These are phyloP conservation scores for Ladona fulva DNA, from an alignment of 1,140 invertebrate species.

Conservation along the genomic window DNA sequence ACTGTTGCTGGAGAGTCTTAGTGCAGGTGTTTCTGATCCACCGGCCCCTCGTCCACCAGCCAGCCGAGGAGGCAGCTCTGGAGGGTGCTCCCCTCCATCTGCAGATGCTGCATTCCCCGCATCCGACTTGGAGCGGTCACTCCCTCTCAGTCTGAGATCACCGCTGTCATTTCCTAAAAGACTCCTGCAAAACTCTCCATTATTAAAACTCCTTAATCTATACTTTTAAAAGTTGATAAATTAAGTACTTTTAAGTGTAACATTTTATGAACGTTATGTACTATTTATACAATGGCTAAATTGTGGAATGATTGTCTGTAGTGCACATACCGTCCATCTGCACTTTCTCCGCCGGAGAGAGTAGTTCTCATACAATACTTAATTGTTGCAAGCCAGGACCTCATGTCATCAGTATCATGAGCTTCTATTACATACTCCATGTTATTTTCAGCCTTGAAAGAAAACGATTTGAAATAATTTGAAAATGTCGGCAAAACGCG, in stretches of 20 bases:
- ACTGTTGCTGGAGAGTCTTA: constrained; percentile 43
- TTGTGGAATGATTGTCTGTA: not conserved
- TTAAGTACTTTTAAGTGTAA: too few relatives aligned
- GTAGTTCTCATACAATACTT: constrained; percentile 69
- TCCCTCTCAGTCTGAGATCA: constrained; percentile 13
- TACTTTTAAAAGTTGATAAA: too few relatives aligned
- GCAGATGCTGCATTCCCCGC: constrained; percentile 3
- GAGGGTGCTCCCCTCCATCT: constrained; percentile 40
- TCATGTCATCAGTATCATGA: constrained; percentile 78
- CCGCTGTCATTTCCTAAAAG: constrained; percentile 20
- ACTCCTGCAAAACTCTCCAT: constrained; percentile 16
- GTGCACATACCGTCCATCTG: not conserved
- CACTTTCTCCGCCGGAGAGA: not conserved
- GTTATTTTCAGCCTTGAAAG: constrained; percentile 64
- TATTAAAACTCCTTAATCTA: too few relatives aligned
- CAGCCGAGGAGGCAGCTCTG: constrained; percentile 57
- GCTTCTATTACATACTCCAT: constrained; percentile 96
- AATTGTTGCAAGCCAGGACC: constrained; percentile 77
- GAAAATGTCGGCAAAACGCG: not conserved
- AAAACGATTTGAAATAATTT: constrained; percentile 18
- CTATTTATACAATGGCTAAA: too few relatives aligned
- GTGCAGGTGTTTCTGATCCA: constrained; percentile 29
- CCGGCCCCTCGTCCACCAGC: constrained; percentile 24
- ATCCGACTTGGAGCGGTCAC: constrained; percentile 15
- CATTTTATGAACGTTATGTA: too few relatives aligned